Evolutionary conservation across 2,113 vertebrate species (phyloP).

Genomic region (Microcebus ravelobensis): DNA sequence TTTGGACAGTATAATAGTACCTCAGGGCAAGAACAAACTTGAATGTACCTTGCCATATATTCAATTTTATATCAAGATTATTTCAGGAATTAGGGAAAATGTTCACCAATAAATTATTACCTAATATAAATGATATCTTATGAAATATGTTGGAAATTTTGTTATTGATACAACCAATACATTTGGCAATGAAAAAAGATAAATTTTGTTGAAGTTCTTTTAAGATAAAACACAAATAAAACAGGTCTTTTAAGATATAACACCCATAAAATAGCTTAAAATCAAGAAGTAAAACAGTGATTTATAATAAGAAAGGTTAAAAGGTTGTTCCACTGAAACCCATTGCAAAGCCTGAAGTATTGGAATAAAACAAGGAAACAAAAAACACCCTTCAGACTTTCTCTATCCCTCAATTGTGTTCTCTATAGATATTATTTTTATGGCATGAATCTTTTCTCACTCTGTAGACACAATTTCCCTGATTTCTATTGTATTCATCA

Average conservation of each 20-base stretch:
- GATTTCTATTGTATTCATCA: not conserved
- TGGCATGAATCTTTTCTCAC: not conserved
- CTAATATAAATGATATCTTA: not conserved
- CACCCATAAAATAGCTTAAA: not conserved
- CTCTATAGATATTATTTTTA: not conserved
- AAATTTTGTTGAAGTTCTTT: not conserved
- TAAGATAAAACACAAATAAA: not conserved
- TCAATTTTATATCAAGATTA: not conserved
- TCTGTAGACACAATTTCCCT: not conserved
- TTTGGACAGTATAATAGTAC: not conserved
- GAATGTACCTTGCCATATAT: not conserved
- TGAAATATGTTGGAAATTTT: not conserved
- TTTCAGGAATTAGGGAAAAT: not conserved
- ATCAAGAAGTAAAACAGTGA: not conserved
- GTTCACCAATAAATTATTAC: not conserved
- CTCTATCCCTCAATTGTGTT: not conserved
- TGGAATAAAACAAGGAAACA: not conserved
- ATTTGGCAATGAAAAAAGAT: not conserved
- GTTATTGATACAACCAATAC: not conserved
- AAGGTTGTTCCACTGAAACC: not conserved
- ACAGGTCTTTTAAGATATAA: not conserved
- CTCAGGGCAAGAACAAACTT: not conserved
- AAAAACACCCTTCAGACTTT: not conserved
- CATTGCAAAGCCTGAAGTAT: not conserved
- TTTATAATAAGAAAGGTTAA: not conserved